Evolutionary conservation across 2,797 vertebrate genomes (phyloP).

Genomic region (Semotilus atromaculatus): DNA sequence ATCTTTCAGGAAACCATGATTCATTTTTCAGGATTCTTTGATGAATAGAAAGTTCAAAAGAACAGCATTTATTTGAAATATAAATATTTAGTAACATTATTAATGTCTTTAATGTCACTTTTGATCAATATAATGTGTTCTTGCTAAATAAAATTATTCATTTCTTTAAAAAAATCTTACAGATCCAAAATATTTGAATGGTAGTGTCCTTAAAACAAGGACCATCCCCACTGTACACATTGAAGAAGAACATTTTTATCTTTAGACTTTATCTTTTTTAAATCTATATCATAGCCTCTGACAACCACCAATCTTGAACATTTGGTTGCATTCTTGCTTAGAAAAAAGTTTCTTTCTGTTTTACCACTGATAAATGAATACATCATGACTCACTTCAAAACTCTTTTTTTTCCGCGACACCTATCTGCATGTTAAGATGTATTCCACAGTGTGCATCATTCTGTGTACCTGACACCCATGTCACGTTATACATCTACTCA

Average conservation of each 20-base stretch:
- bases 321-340: constrained; percentile 12
- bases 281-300: not conserved
- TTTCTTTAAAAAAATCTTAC: not conserved
- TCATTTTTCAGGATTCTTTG: not conserved
- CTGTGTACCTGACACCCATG: constrained; percentile 29
- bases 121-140: not conserved
- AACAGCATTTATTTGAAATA: not conserved
- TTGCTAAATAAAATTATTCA: not conserved
- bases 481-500: constrained; percentile 9
- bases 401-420: not conserved
- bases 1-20: too few species aligned
- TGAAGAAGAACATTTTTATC: not conserved
- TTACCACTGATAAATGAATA: constrained; percentile 4
- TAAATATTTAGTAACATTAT: not conserved
- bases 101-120: not conserved
- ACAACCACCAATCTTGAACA: not conserved
- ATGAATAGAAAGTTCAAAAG: not conserved
- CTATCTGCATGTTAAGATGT: not conserved
- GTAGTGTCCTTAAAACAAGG: not conserved
- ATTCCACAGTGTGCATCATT: constrained; percentile 9
- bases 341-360: not conserved
- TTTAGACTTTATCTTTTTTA: not conserved
- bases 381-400: not conserved
- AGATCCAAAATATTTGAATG: too few species aligned
- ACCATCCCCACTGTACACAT: not conserved